Percentiles rank a stretch among this genome's conserved stretches.
phyloP scores from a whole-genome alignment of 2,888 invertebrate species.

The Terebella lapidaria region DNA sequence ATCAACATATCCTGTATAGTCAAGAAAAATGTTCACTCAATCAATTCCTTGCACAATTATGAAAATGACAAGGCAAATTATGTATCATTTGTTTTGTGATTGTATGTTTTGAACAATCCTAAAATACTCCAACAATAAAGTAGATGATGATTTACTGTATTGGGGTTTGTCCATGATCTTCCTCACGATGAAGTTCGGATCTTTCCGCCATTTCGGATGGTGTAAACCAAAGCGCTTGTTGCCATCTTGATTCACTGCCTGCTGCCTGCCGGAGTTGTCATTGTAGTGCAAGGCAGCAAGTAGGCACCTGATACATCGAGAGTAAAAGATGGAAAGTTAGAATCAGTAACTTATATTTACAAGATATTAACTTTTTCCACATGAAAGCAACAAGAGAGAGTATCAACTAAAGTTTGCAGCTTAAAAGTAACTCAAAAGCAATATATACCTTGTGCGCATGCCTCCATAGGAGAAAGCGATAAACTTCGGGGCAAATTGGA shows the following conservation, averaged over 20 bases:
- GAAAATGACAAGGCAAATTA: too few species aligned
- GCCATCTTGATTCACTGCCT: constrained; percentile 1
- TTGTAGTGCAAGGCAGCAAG: constrained; percentile 7
- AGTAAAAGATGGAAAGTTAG: too few species aligned
- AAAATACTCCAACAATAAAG: too few species aligned
- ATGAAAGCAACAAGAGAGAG: background rate
- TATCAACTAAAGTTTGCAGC: background rate
- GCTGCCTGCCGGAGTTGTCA: background rate
- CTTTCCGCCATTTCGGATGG: background rate
- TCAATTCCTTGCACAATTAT: too few species aligned
- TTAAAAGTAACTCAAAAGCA: background rate
- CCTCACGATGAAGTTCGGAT: background rate
- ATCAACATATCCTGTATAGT: too few species aligned
- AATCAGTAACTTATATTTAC: background rate
- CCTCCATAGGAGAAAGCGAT: background rate
- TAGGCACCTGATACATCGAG: background rate
- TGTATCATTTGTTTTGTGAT: too few species aligned
- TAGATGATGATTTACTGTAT: background rate
- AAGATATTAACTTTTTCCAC: background rate
- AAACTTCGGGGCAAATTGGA: background rate
- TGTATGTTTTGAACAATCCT: too few species aligned
- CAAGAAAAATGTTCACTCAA: too few species aligned
- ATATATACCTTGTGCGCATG: background rate
- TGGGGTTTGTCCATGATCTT: background rate
- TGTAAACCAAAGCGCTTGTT: background rate